Base-by-base conservation (phyloP, 2,888 invertebrate species). In the Liposcelis brunnea region DNA sequence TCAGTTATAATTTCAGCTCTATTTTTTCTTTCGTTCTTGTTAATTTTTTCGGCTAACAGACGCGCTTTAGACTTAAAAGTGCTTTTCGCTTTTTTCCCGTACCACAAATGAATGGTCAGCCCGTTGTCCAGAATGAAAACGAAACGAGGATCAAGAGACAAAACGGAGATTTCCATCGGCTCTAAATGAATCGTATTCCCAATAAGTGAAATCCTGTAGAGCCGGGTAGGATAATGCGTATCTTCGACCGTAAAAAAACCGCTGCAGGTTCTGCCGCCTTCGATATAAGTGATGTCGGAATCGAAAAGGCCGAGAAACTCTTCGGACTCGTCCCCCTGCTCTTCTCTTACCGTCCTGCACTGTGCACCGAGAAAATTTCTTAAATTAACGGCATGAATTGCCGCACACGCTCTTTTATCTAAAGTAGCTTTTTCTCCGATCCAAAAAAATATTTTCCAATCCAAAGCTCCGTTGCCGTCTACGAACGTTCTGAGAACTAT, bases 361-460 rank as follows among this genome's bases (percentile, higher is more conserved):
- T 83, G 80, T 1, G 97, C 97, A 2, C 95, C 95, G 44, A 99
- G 70, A 61, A 85, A 80, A 63, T 99, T 98, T 45, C 98, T 73
- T 49, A 99, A 70, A 66, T 99, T 97, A 1, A 99, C 98, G 0
- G 98, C 95, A 66, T 99, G 98, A 62, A 99, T 98, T 3, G 98
- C 94, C 2, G 94, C 82, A 64, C 93, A 93, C 1, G 93, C 93
- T 55, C 85, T 77, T 65, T 95, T 95, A 65, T 94, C 94, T 61
- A 94, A 62, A 10, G 94, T 81, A 2, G 94, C 86, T 58, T 89
- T 82, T 49, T 82, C 85, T 31, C 98, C 98, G 56, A 99, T 98
- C 98, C 97, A 98, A 64, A 95, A 99, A 67, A 82, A 98, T 57
- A 99, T 99, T 55, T 90, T 82, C 91, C 97, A 97, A 46, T 75